Base-by-base conservation (phyloP, 2,113 vertebrate genomes). In the Prunella himalayana region DNA sequence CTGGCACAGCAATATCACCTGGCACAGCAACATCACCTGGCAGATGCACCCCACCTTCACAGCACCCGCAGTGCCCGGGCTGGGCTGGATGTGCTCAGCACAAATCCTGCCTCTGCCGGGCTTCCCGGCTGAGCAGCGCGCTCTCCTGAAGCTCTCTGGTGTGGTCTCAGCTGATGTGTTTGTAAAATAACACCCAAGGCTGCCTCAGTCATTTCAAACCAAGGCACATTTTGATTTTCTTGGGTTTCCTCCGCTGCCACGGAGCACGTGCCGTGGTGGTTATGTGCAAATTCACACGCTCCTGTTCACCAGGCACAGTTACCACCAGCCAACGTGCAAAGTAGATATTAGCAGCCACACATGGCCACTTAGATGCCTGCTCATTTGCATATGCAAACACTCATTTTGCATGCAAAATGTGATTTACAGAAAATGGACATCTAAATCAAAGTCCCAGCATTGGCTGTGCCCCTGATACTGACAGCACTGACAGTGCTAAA, bases 361-460 rank as follows among this genome's bases (percentile, higher is more conserved):
- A 31, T 39, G 87, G 84, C 70, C 92, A 88, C 90, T 88, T 92
- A 87, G 93, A 90, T 75, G 90, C 44, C 83, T 94, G 11, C 41
- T 54, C 51, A 83, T 97, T 90, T 97, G 93, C 94, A 96, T 93
- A 94, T 3, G 18, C 94, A 96, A 97, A 92, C 88, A 88, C 68
- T 81, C 47, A 24, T 86, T 95, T 78, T 77, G 90, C 71, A 92
- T 92, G 79, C 90, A 88, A 94, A 92, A 88, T 35, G 35, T n/a
- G 79, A 78, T 77, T 93, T 95, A 77, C 85, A 71, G 79, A 22
- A 93, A 83, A 77, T 5, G 56, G 92, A 78, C 91, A 79, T 91
- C 82, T 66, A 73, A 83, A 88, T 63, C 4, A 14, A 81, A 86
- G 90, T 14, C 68, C 4, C 89, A 11, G 15, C 2, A 11, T 28